Evolutionary conservation across 2,113 vertebrate genomes (phyloP).

Genomic region (Malurus alboscapulatus): DNA sequence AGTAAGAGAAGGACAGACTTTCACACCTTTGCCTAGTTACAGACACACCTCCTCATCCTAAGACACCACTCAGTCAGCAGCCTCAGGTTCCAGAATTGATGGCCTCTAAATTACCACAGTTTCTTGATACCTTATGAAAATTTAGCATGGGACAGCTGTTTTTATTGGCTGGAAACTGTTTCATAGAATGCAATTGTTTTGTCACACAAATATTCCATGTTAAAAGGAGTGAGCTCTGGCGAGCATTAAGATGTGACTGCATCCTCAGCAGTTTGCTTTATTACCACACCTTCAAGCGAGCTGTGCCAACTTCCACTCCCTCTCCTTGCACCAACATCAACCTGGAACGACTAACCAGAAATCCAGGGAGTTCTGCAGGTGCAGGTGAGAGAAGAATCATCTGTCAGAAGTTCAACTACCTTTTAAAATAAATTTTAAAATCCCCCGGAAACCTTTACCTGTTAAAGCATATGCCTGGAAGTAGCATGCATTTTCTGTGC

Average conservation of each 20-base stretch:
- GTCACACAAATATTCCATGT: not conserved
- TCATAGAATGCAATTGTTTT: not conserved
- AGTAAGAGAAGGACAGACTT: not conserved
- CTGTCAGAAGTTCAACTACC: not conserved
- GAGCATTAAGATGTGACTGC: not conserved
- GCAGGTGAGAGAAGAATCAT: not conserved
- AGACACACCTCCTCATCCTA: not conserved
- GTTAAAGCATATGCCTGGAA: constrained; percentile 29
- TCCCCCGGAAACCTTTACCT: not conserved
- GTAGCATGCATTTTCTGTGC: constrained; percentile 57
- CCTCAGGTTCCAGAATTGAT: not conserved
- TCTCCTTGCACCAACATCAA: not conserved
- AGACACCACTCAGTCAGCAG: not conserved
- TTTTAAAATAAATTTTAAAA: not conserved
- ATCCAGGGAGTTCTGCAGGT: not conserved
- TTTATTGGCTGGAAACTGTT: not conserved
- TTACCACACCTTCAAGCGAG: not conserved
- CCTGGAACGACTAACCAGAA: not conserved
- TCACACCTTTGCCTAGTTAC: not conserved
- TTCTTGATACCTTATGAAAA: not conserved
- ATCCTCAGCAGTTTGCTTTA: not conserved
- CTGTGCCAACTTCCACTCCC: not conserved
- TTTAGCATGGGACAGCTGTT: not conserved
- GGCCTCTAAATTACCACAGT: not conserved
- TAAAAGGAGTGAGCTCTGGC: not conserved